Conservation (phyloP, 1,140 invertebrate genomes). For the Drosophila mauritiana region DNA sequence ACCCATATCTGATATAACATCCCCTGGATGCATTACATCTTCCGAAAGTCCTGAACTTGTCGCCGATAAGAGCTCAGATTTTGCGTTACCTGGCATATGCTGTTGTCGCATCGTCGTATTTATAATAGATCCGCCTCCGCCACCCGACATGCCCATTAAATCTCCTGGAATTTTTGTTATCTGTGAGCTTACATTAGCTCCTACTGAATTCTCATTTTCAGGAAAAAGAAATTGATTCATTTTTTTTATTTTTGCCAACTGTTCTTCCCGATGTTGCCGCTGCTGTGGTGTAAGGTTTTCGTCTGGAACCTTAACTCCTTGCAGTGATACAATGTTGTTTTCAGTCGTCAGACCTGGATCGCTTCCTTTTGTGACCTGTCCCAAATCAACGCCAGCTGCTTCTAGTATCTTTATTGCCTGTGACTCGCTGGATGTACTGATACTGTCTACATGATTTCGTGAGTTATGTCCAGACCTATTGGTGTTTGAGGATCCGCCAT, state of each 20-base stretch:
- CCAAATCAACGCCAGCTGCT: slow-evolving; percentile 61
- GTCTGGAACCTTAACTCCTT: slow-evolving; percentile 96
- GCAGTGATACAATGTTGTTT: slow-evolving; percentile 86
- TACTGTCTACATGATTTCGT: slow-evolving; percentile 34
- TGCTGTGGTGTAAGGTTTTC: slow-evolving; percentile 98
- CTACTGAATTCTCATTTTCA: slow-evolving; percentile 85
- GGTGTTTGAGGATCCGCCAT: slow-evolving; percentile 33
- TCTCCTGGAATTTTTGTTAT: slow-evolving; percentile 31
- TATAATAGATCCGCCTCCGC: slow-evolving; percentile 22
- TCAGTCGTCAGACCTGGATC: slow-evolving; percentile 41
- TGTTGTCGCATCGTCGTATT: slow-evolving; percentile 60
- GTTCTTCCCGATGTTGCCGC: slow-evolving; percentile 95
- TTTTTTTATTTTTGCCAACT: slow-evolving; percentile 95
- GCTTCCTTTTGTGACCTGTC: slow-evolving; percentile 39
- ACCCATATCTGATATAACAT: slow-evolving; percentile 64
- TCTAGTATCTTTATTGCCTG: slow-evolving; percentile 67
- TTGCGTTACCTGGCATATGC: slow-evolving; percentile 25
- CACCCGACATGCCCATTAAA: slow-evolving; percentile 45
- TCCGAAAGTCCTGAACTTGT: slow-evolving; percentile 27
- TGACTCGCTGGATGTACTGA: slow-evolving; percentile 34
- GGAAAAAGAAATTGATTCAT: slow-evolving; percentile 97
- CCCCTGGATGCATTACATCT: slow-evolving; percentile 48
- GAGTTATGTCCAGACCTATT: slow-evolving; percentile 11
- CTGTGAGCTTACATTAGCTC: slow-evolving; percentile 15
- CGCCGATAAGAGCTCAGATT: slow-evolving; percentile 42